Conservation (phyloP, 1,140 invertebrate species). For the Atta colombica region DNA sequence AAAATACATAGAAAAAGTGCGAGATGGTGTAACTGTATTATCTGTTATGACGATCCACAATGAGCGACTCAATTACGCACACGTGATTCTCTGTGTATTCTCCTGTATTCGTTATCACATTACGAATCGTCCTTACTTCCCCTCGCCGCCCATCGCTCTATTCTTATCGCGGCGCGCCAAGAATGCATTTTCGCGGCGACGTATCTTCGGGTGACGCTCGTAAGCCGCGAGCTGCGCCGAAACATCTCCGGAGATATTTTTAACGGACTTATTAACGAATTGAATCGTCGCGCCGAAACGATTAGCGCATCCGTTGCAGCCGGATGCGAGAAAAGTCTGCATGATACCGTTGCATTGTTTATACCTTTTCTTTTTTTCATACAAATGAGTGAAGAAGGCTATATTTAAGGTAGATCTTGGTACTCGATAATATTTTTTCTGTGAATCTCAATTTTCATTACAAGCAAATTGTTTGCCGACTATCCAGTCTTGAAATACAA, state of each 20-base stretch:
- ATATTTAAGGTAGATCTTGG: too few relatives aligned
- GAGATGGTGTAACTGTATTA: background rate
- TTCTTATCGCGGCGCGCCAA: conserved; percentile 71
- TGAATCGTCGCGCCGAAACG: background rate
- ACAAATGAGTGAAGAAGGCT: too few relatives aligned
- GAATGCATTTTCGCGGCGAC: conserved; percentile 74
- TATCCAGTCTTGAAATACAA: too few relatives aligned
- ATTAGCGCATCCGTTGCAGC: background rate
- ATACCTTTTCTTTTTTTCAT: background rate
- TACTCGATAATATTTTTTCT: too few relatives aligned
- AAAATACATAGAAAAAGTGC: background rate
- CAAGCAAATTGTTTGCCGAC: too few relatives aligned
- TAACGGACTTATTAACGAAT: conserved; percentile 46
- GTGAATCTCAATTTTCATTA: too few relatives aligned
- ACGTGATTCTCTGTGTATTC: conserved; percentile 40
- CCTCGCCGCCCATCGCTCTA: conserved; percentile 55
- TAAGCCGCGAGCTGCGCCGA: background rate
- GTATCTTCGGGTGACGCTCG: conserved; percentile 34
- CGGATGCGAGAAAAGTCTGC: conserved; percentile 11
- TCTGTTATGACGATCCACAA: background rate
- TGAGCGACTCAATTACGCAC: conserved; percentile 35
- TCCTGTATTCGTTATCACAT: conserved; percentile 66
- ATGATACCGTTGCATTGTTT: background rate
- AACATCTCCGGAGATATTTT: conserved; percentile 48
- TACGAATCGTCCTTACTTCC: conserved; percentile 47